phyloP scores from a whole-genome alignment of 2,113 vertebrate genomes.

The Pardalotus punctatus region DNA sequence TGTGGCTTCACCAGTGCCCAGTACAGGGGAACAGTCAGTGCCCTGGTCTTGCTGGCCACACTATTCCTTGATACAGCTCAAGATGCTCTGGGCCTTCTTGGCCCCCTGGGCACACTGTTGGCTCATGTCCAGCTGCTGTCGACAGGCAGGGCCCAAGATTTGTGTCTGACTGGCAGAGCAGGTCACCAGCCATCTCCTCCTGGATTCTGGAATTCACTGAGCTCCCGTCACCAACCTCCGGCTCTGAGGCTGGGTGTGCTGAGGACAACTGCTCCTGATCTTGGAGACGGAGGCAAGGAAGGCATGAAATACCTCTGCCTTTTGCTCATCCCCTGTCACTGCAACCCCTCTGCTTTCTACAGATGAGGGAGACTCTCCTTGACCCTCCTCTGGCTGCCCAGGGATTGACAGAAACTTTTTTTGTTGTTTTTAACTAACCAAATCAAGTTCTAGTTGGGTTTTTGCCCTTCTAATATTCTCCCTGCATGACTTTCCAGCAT shows the following conservation, averaged over 20 bases:
- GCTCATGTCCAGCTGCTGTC: not conserved
- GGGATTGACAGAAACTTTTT: not conserved
- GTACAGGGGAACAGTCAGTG: not conserved
- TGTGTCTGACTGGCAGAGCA: not conserved
- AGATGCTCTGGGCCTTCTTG: no score
- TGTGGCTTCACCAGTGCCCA: not conserved
- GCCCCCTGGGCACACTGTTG: not conserved
- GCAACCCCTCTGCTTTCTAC: not conserved
- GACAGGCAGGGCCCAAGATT: not conserved
- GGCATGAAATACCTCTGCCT: not conserved
- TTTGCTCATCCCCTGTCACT: not conserved
- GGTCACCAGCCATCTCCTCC: not conserved
- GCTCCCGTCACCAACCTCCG: rapidly evolving
- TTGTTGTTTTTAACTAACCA: not conserved
- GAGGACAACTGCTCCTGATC: not conserved
- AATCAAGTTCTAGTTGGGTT: not conserved
- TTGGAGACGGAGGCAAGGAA: not conserved
- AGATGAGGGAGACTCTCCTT: not conserved
- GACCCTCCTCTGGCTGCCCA: not conserved
- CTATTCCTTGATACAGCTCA: not conserved
- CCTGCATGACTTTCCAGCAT: not conserved
- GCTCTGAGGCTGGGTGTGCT: not conserved
- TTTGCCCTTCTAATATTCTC: not conserved
- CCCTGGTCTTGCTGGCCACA: not conserved
- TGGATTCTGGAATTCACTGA: rapidly evolving